Conservation (phyloP, 2,888 invertebrate genomes). For the Catocala sponsa region DNA sequence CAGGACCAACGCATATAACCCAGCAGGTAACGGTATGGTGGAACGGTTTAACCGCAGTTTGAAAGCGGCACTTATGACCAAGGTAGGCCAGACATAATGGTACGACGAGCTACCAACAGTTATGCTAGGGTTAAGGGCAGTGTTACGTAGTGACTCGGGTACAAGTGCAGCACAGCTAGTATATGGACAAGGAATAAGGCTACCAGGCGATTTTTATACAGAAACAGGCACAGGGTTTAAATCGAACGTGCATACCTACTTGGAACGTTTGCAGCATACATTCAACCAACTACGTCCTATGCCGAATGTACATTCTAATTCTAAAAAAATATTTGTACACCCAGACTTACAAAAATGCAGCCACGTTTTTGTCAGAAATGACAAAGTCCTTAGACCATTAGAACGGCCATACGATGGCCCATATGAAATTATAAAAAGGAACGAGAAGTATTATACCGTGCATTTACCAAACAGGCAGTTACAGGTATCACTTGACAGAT, state of each 20-base stretch:
- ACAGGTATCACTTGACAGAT: neutral
- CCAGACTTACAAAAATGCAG: too few relatives aligned
- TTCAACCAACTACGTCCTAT: too few relatives aligned
- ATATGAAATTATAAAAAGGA: neutral
- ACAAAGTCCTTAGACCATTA: too few relatives aligned
- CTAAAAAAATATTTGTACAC: too few relatives aligned
- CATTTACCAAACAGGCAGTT: neutral
- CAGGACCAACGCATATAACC: neutral
- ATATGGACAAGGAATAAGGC: neutral
- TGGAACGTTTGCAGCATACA: too few relatives aligned
- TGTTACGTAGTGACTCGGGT: neutral
- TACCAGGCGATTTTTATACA: conserved; percentile 1
- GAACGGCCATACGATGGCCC: neutral
- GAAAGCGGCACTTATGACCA: neutral
- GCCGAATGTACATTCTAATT: too few relatives aligned
- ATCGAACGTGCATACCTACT: too few relatives aligned
- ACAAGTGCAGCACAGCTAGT: neutral
- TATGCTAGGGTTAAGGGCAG: too few relatives aligned
- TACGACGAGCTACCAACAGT: neutral
- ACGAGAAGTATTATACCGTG: neutral
- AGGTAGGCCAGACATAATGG: neutral
- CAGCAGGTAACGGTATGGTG: neutral
- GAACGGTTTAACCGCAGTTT: neutral
- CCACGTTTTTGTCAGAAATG: too few relatives aligned
- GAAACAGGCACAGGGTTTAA: neutral